phyloP scores from a whole-genome alignment of 2,113 vertebrate species.

The Rallus limicola region DNA sequence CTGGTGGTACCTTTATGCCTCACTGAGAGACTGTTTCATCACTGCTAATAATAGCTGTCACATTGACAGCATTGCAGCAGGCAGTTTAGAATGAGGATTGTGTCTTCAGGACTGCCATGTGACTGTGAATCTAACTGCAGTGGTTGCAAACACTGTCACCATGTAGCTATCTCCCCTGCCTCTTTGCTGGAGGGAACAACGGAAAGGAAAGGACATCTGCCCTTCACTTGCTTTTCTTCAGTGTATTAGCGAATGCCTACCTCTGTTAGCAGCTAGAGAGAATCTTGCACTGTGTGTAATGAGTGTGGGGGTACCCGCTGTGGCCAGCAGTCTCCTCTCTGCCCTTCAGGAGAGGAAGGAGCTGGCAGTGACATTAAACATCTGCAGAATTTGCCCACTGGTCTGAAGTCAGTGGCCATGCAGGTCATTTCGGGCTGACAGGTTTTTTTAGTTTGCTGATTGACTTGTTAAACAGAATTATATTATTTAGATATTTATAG shows the following conservation, averaged over 20 bases:
- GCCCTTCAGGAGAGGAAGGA: conserved; percentile 8
- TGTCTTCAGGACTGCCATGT: conserved; percentile 10
- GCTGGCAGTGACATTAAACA: background rate
- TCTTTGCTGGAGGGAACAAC: background rate
- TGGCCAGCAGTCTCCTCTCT: background rate
- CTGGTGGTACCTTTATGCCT: background rate
- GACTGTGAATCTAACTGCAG: background rate
- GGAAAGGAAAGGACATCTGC: background rate
- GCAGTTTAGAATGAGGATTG: background rate
- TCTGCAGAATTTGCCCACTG: conserved; percentile 12
- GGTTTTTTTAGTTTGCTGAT: background rate
- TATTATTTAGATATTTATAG: conserved; percentile 16
- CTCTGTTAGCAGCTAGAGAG: background rate
- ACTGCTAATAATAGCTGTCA: conserved; percentile 48
- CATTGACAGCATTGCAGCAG: conserved; percentile 3
- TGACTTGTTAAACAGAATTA: background rate
- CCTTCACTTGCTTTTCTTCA: background rate
- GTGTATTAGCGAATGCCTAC: background rate
- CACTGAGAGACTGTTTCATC: background rate
- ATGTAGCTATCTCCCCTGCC: background rate
- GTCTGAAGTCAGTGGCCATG: conserved; percentile 19
- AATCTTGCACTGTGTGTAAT: background rate
- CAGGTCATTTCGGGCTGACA: background rate
- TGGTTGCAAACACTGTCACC: background rate
- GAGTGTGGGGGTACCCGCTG: background rate